Evolutionary conservation across 2,888 invertebrate genomes (phyloP), one percentile per base, ranked within the genome.

Genomic region (Oligia fasciuncula): DNA sequence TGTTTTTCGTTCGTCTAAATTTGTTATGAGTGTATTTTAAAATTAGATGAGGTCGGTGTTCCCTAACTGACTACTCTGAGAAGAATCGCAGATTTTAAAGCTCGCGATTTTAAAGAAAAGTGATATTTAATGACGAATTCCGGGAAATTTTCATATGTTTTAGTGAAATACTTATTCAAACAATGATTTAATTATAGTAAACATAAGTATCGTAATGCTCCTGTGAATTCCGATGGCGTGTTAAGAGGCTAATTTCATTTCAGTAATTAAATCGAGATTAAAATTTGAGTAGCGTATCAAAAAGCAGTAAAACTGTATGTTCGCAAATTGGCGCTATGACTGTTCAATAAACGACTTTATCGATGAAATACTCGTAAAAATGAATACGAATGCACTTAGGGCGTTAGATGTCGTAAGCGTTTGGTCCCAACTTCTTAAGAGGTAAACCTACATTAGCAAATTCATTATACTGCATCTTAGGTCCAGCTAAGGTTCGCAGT

Each of bases 221-320:
- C 77, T 77, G 81, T 90, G 86, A 89, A 87, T 73, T 83, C 81
- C 85, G 84, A 91, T 90, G 83, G 88, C 88, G 86, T 90, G 91
- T 92, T 91, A 91, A 90, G 89, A 90, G 90, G 89, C 91, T 90
- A 89, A 91, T 94, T 93, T 92, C 92, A 93, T 91, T 92, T 91
- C 91, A 84, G 89, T 94, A 94, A 95, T 96, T 94, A 95, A 95
- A 95, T 91, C 91, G 89, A 94, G 95, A 96, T 96, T 96, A 95
- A 96, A 95, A 89, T 93, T 94, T 95, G 93, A 95, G 91, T 92
- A 94, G 94, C 96, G 95, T 95, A 93, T 94, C 95, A 95, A 92
- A 92, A 94, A 91, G 92, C 94, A 92, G 91, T 96, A 95, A 96
- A 96, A 94, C 84, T 89, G 88, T 89, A 88, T 92, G 93, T 92